These are phyloP conservation scores for Xestia rhomboidea DNA, from an alignment of 2,888 invertebrate genomes.

Conservation along the genomic window DNA sequence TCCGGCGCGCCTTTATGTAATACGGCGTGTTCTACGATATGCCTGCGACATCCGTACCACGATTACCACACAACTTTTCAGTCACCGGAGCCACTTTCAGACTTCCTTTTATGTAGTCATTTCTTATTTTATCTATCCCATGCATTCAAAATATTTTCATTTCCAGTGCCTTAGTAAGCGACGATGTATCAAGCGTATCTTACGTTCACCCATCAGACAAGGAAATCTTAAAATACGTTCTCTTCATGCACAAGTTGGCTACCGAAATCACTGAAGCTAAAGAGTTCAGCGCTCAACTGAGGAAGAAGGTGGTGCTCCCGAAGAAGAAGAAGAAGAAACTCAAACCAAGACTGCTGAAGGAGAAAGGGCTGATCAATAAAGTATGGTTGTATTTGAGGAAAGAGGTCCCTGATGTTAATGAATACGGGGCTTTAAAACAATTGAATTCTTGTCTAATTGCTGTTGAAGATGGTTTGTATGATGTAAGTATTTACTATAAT, in stretches of 20 bases:
- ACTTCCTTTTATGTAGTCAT: too few relatives aligned
- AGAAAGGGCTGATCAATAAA: slow-evolving; percentile 57
- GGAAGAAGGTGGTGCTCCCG: slow-evolving; percentile 46
- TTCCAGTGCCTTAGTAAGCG: slow-evolving; percentile 64
- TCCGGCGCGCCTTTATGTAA: too few relatives aligned
- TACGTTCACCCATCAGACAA: slow-evolving; percentile 72
- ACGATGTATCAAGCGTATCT: too few relatives aligned
- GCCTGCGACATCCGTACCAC: too few relatives aligned
- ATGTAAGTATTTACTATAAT: slow-evolving; percentile 72
- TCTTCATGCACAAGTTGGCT: slow-evolving; percentile 71
- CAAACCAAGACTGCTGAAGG: slow-evolving; percentile 41
- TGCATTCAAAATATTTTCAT: background rate
- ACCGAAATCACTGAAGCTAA: slow-evolving; percentile 38
- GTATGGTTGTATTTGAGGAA: slow-evolving; percentile 63
- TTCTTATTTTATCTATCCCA: background rate
- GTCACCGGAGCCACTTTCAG: too few relatives aligned
- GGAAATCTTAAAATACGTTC: slow-evolving; percentile 76
- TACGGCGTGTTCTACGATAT: too few relatives aligned
- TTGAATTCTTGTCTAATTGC: slow-evolving; percentile 69
- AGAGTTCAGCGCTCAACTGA: slow-evolving; percentile 2
- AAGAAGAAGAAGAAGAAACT: slow-evolving; percentile 61
- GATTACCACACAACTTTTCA: too few relatives aligned
- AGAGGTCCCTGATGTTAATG: slow-evolving; percentile 7
- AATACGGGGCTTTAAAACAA: slow-evolving; percentile 42
- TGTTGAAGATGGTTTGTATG: slow-evolving; percentile 70